Percentiles rank a stretch among this genome's conserved stretches.
Conservation (phyloP, 2,888 invertebrate genomes). For the Minunthozetes semirufus region DNA sequence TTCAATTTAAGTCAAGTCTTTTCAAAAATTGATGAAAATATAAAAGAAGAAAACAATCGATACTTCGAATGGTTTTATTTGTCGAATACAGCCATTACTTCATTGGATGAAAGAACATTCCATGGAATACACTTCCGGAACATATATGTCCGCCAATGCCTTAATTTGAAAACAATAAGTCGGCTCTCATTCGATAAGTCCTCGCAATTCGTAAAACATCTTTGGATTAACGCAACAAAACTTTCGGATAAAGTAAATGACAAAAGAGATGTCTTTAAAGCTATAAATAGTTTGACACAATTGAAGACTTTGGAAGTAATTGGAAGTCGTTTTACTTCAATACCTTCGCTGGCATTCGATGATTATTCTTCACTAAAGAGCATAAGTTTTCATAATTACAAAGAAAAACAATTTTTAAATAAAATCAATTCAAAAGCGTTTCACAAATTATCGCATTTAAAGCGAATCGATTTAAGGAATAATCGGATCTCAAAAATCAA, state of each 20-base stretch:
- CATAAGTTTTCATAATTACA: constrained; percentile 32
- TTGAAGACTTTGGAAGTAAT: constrained; percentile 27
- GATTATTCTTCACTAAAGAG: background rate
- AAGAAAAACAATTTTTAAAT: background rate
- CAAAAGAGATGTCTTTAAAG: constrained; percentile 25
- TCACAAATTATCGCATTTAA: background rate
- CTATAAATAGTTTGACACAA: constrained; percentile 12
- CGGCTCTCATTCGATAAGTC: background rate
- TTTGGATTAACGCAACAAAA: constrained; percentile 31
- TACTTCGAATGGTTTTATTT: constrained; percentile 35
- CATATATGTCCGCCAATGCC: constrained; percentile 31
- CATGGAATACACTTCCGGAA: constrained; percentile 16
- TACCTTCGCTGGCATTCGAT: constrained; percentile 33
- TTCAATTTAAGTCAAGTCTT: background rate
- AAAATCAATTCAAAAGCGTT: constrained; percentile 26
- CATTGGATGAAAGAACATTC: background rate
- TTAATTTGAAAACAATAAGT: background rate
- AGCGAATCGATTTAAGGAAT: constrained; percentile 24
- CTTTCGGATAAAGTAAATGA: background rate
- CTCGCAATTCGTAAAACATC: background rate
- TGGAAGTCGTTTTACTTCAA: background rate
- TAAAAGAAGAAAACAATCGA: background rate
- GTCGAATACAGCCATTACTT: constrained; percentile 13
- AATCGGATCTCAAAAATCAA: constrained; percentile 30
- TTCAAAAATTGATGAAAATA: background rate